These are phyloP conservation scores for Vultur gryphus DNA, from an alignment of 2,797 vertebrate species.

Conservation along the genomic window DNA sequence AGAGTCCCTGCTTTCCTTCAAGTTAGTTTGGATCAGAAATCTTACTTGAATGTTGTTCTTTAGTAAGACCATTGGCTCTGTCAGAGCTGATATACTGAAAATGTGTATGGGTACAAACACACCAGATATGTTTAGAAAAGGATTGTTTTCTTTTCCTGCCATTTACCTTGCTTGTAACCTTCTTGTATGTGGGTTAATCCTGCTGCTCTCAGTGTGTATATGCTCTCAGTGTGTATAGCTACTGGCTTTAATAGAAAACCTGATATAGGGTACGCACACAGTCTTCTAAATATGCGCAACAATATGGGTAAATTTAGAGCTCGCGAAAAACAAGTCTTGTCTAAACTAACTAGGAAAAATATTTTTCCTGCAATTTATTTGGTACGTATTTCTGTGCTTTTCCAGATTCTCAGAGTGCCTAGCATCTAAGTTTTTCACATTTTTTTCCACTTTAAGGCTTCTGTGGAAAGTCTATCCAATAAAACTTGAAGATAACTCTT, in stretches of 20 bases:
- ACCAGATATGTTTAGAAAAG: neutral
- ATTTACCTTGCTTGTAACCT: neutral
- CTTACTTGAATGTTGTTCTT: neutral
- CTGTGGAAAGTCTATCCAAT: neutral
- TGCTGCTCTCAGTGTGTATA: neutral
- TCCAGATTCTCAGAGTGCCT: neutral
- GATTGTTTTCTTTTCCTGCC: neutral
- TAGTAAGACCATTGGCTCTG: neutral
- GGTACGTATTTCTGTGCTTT: neutral
- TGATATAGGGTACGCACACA: accelerated
- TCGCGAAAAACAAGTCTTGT: neutral
- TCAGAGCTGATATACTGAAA: neutral
- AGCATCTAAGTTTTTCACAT: neutral
- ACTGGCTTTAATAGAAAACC: neutral
- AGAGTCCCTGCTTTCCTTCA: neutral
- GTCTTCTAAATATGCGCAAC: neutral
- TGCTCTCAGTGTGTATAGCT: neutral
- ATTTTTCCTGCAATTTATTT: neutral
- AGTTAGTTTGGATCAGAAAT: neutral
- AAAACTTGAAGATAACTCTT: neutral
- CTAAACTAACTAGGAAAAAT: neutral
- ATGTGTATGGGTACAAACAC: neutral
- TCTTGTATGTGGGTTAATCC: neutral
- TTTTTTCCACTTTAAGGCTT: neutral
- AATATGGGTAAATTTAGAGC: neutral